Conservation (phyloP, 2,888 invertebrate species). For the Microdon myrmicae region DNA sequence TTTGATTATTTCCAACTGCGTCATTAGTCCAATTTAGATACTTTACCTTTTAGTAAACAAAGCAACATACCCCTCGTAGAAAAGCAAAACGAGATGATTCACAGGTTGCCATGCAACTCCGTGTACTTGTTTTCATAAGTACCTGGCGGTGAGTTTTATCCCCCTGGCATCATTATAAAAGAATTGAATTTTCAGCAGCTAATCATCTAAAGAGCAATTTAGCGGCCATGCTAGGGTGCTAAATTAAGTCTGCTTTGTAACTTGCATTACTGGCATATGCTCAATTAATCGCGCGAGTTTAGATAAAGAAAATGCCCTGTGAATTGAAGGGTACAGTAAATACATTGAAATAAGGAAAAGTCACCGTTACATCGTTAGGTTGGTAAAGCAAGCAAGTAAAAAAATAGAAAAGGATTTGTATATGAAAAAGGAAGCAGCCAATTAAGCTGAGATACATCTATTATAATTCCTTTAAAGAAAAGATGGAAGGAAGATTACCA, state of each 20-base stretch:
- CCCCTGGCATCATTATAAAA: conserved; percentile 16
- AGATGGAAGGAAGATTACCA: too few relatives aligned
- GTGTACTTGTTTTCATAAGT: conserved; percentile 23
- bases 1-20: conserved; percentile 23
- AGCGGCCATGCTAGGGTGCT: conserved; percentile 14
- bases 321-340: too few relatives aligned
- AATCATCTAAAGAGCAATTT: conserved; percentile 34
- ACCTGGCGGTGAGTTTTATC: conserved; percentile 19
- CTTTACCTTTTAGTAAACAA: conserved; percentile 1
- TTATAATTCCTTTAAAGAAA: too few relatives aligned
- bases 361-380: too few relatives aligned
- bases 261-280: conserved; percentile 21
- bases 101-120: conserved; percentile 38
- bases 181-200: conserved; percentile 20
- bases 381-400: too few relatives aligned
- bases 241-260: conserved; percentile 27
- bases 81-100: conserved; percentile 11
- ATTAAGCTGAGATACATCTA: too few relatives aligned
- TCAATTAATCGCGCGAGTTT: too few relatives aligned
- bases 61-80: conserved; percentile 22
- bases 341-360: too few relatives aligned
- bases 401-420: too few relatives aligned
- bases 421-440: too few relatives aligned
- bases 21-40: conserved; percentile 33
- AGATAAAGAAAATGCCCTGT: too few relatives aligned